These are phyloP conservation scores for Nannospalax galili DNA, from an alignment of 2,113 vertebrate genomes.

Conservation along the genomic window DNA sequence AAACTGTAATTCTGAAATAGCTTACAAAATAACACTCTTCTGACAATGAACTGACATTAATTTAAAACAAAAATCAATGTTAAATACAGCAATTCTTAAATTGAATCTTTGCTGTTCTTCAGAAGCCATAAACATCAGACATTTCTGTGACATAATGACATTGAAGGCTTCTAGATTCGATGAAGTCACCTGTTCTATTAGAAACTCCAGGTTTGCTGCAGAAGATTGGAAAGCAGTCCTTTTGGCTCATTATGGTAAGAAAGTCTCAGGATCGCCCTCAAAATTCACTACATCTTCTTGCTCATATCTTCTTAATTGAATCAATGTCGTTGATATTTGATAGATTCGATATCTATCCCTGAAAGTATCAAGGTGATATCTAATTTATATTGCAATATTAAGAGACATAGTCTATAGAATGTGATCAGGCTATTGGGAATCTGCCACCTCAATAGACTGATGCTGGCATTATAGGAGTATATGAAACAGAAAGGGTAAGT, in stretches of 20 bases:
- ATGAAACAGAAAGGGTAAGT: background rate
- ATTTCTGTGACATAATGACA: background rate
- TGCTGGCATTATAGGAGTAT: background rate
- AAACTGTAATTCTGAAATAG: conserved; percentile 76
- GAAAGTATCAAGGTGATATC: background rate
- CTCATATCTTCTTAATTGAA: background rate
- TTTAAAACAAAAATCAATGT: background rate
- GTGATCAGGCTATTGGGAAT: background rate
- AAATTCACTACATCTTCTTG: background rate
- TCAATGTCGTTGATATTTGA: no score
- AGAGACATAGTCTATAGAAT: background rate
- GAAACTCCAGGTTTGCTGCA: background rate
- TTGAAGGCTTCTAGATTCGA: background rate
- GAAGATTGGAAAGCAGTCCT: background rate
- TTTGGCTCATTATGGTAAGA: background rate
- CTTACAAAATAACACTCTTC: conserved; percentile 75
- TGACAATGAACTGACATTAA: conserved; percentile 77
- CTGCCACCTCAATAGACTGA: background rate
- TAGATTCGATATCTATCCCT: background rate
- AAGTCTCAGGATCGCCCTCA: background rate
- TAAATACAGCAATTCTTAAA: background rate
- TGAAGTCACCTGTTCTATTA: background rate
- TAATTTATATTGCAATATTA: background rate
- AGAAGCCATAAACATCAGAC: background rate
- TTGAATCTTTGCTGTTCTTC: background rate